Evolutionary conservation across 2,113 vertebrate species (phyloP).

Genomic region (Microcebus jonahi): DNA sequence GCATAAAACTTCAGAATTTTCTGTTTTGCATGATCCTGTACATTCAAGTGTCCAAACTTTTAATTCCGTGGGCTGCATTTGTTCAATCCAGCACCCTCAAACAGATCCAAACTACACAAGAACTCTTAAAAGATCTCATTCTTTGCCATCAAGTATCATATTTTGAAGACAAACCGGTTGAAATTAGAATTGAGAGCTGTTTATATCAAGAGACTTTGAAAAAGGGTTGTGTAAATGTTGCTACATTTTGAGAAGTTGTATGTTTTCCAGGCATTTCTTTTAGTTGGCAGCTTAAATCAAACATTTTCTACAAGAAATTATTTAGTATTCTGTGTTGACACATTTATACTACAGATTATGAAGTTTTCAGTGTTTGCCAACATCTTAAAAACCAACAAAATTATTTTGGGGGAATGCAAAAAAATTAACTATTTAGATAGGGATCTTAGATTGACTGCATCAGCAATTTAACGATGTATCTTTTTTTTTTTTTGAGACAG

Average conservation of each 20-base stretch:
- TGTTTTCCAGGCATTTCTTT: slow-evolving; percentile 8
- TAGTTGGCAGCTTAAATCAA: slow-evolving; percentile 5
- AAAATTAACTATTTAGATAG: neutral
- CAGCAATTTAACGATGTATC: neutral
- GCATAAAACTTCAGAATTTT: slow-evolving; percentile 5
- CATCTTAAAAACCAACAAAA: slow-evolving; percentile 6
- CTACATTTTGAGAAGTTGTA: neutral
- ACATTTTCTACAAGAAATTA: neutral
- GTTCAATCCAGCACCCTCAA: neutral
- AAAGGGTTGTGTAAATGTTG: neutral
- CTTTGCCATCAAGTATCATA: slow-evolving; percentile 57
- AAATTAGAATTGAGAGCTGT: neutral
- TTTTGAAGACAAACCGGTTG: neutral
- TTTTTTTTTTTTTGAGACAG: neutral
- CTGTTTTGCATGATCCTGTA: fast-evolving
- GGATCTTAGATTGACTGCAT: neutral
- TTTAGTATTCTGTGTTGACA: neutral
- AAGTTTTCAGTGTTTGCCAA: slow-evolving; percentile 10
- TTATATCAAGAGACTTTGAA: neutral
- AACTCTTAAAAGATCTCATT: slow-evolving; percentile 69
- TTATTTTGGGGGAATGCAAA: neutral
- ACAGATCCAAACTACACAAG: neutral
- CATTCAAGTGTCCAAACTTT: neutral
- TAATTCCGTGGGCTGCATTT: neutral
- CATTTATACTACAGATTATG: slow-evolving; percentile 18